phyloP scores from a whole-genome alignment of 2,797 vertebrate species.

The Podargus strigoides region DNA sequence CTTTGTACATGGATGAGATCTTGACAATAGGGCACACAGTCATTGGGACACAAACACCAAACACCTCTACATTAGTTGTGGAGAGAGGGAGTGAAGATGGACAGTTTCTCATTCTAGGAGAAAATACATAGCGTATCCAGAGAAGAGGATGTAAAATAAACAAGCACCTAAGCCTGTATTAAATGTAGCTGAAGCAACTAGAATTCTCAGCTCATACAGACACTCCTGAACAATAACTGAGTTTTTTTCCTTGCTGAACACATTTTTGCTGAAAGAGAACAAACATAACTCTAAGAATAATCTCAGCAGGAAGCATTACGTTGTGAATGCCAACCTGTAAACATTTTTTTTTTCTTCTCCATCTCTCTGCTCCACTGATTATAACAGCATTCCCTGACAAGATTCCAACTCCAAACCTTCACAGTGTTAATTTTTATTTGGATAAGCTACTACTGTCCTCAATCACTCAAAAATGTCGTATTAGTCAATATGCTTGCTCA shows the following conservation, averaged over 20 bases:
- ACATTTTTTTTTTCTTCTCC: background rate
- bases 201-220: background rate
- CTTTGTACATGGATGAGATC: rapidly evolving
- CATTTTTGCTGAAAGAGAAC: background rate
- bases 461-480: background rate
- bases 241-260: background rate
- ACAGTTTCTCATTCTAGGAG: background rate
- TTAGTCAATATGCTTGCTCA: background rate
- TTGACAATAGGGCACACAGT: background rate
- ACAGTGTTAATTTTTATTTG: background rate
- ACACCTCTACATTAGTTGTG: background rate
- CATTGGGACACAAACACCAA: background rate
- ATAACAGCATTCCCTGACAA: background rate
- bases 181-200: background rate
- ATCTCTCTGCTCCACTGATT: background rate
- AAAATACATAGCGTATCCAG: background rate
- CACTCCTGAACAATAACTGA: background rate
- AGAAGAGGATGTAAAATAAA: background rate
- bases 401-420: background rate
- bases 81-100: background rate
- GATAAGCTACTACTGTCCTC: background rate
- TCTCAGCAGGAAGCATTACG: background rate
- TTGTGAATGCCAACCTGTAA: background rate
- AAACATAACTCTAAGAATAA: background rate
- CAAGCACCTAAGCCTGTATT: background rate